Percentiles rank a stretch among this genome's conserved stretches.
phyloP scores from a whole-genome alignment of 2,113 vertebrate genomes.

The Bucco capensis region DNA sequence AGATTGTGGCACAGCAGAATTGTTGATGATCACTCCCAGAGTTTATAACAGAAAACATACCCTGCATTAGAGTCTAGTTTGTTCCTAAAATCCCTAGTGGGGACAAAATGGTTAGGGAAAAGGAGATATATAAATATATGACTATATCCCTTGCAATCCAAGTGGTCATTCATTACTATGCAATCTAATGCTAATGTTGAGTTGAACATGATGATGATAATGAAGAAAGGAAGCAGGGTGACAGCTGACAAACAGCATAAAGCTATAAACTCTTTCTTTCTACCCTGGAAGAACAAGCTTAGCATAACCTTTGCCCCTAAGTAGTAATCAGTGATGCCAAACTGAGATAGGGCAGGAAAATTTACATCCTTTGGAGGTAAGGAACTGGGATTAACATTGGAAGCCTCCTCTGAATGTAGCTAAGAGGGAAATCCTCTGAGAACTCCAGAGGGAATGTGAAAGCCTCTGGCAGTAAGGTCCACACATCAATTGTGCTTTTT shows the following conservation, averaged over 20 bases:
- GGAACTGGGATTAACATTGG: conserved; percentile 20
- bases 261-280: neutral
- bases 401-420: conserved; percentile 4
- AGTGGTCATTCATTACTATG: neutral
- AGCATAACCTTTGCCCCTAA: neutral
- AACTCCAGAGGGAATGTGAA: neutral
- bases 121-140: neutral
- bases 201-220: neutral
- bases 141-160: neutral
- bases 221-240: neutral
- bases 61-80: neutral
- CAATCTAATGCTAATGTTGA: neutral
- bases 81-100: neutral
- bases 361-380: conserved; percentile 45
- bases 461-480: neutral
- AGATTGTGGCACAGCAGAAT: too few species aligned
- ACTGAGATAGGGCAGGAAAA: conserved; percentile 10
- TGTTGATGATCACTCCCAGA: neutral
- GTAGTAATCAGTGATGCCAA: conserved; percentile 17
- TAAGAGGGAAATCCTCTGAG: neutral
- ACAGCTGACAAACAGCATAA: neutral
- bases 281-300: neutral
- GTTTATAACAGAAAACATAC: neutral
- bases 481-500: neutral
- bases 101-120: neutral